Conservation (phyloP, 2,797 vertebrate genomes). For the Anableps anableps region DNA sequence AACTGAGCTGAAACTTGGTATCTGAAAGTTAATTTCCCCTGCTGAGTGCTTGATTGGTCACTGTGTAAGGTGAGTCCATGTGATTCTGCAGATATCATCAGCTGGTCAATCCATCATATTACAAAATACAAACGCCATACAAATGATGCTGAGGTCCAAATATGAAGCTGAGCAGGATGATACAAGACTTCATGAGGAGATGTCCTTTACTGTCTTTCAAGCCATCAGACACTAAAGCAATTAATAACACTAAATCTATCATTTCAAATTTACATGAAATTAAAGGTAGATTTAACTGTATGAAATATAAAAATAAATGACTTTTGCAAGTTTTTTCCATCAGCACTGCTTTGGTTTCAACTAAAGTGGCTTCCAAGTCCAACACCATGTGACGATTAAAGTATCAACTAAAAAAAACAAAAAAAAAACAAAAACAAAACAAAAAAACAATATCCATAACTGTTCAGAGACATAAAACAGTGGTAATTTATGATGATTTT, state of each 20-base stretch:
- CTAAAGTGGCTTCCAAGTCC: not conserved
- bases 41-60: slow-evolving; percentile 12
- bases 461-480: not conserved
- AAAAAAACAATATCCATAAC: no score
- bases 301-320: not conserved
- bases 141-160: not conserved
- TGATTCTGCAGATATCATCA: slow-evolving; percentile 13
- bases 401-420: no score
- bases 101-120: slow-evolving; percentile 33
- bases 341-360: not conserved
- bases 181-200: no score
- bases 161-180: no score
- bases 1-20: slow-evolving; percentile 13
- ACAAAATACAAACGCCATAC: not conserved
- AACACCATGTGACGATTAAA: no score
- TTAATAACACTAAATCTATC: not conserved
- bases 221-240: not conserved
- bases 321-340: not conserved
- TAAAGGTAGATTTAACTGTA: not conserved
- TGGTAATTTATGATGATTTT: not conserved
- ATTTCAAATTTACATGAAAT: not conserved
- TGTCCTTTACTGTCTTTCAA: not conserved
- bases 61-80: not conserved
- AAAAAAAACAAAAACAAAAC: no score
- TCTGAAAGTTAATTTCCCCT: slow-evolving; percentile 40